phyloP scores from a whole-genome alignment of 2,888 invertebrate genomes.

The Corbicula japonica region DNA sequence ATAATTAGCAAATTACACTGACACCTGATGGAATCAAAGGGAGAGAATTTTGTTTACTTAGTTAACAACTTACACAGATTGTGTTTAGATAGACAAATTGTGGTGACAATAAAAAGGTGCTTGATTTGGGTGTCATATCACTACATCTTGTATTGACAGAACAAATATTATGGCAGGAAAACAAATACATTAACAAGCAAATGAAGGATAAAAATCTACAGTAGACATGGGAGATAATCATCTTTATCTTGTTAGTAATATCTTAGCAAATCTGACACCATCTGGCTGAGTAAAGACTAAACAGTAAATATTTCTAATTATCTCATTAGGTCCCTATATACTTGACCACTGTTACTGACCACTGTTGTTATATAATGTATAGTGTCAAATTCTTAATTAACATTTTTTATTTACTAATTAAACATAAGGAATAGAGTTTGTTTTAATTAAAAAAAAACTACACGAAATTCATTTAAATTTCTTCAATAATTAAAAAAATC shows the following conservation, averaged over 20 bases:
- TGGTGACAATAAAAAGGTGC: conserved; percentile 17
- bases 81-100: background rate
- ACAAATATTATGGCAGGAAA: conserved; percentile 26
- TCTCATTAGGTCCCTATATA: no score
- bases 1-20: conserved; percentile 20
- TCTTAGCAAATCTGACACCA: background rate
- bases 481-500: no score
- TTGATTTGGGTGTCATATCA: conserved; percentile 18
- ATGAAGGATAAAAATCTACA: conserved; percentile 4
- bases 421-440: no score
- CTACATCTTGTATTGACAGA: conserved; percentile 15
- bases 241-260: conserved; percentile 2
- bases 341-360: no score
- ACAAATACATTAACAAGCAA: conserved; percentile 10
- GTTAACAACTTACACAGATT: background rate
- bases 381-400: no score
- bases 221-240: background rate
- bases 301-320: no score
- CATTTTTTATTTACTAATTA: no score
- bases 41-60: conserved; percentile 1
- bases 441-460: no score
- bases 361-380: no score
- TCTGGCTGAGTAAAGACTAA: no score
- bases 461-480: no score
- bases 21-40: conserved; percentile 21